Evolutionary conservation across 2,888 invertebrate species (phyloP), one percentile per base, ranked within the genome.

Genomic region (Lepidonotus clava): DNA sequence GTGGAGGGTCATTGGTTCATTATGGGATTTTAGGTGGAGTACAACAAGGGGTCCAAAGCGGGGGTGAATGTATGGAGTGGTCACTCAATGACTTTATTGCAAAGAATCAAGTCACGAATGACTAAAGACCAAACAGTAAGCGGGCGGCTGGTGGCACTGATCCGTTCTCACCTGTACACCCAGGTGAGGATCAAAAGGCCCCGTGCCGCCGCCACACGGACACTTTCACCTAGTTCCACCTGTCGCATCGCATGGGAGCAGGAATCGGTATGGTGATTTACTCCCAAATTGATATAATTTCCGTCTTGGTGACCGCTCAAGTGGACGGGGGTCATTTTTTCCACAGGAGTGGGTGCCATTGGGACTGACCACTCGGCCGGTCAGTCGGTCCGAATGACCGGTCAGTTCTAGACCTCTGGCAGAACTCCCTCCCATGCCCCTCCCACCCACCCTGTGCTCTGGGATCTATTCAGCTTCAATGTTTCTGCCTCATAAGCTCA

Each of bases 221-320:
- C n/a, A n/a, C n/a, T n/a, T n/a, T n/a, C n/a, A n/a, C n/a, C 51
- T 11, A 11, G 4, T 76, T 36, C 38, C 76, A 76, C 76, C 76
- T 40, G 76, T 40, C 38, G 76, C 21, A 34, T 40, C 36, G 38
- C 36, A 76, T 36, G 76, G 21, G 76, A 40, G 76, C 76, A 8
- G 28, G 61, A n/a, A 6, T 5, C 21, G 24, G 6, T 24, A 11
- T 61, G 61, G 61, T 28, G 61, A 6, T 61, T 61, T 76, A 21
- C 76, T n/a, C 36, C 76, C 5, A 76, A 76, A 76, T 76, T 76
- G 76, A 76, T 76, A 76, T 76, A 76, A 76, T 76, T 76, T 76
- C 76, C 76, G 4, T 61, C 61, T 76, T 38, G n/a, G 61, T 34
- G 76, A 24, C 38, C 38, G 24, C 38, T 76, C 38, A 24, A 24